Conservation (phyloP, 2,113 vertebrate genomes). For the Pygoscelis antarcticus region DNA sequence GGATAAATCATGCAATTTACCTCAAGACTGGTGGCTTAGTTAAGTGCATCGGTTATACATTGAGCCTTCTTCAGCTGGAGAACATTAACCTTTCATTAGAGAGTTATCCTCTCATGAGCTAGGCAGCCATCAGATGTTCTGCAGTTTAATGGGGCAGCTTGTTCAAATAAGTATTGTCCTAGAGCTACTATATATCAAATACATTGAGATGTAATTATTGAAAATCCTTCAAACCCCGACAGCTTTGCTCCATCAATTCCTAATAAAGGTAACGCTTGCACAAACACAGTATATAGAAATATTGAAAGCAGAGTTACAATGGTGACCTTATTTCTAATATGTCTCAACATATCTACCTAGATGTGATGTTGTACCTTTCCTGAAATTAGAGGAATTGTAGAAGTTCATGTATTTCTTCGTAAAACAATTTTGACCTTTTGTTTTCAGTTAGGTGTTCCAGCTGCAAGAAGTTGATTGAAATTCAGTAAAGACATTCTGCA, state of each 20-base stretch:
- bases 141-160: background rate
- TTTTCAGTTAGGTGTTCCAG: background rate
- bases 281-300: background rate
- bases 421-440: background rate
- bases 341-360: background rate
- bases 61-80: background rate
- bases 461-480: background rate
- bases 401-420: background rate
- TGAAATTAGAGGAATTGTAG: background rate
- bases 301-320: background rate
- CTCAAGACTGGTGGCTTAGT: background rate
- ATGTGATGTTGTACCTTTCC: background rate
- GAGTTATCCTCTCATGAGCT: background rate
- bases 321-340: background rate
- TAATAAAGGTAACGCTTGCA: background rate
- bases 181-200: background rate
- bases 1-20: background rate
- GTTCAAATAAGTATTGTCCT: background rate
- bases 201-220: background rate
- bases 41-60: background rate
- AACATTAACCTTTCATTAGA: background rate
- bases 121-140: background rate
- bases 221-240: background rate
- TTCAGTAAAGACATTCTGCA: background rate
- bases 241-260: background rate